phyloP scores from a whole-genome alignment of 2,888 invertebrate genomes.

The Cephus nigrinus region DNA sequence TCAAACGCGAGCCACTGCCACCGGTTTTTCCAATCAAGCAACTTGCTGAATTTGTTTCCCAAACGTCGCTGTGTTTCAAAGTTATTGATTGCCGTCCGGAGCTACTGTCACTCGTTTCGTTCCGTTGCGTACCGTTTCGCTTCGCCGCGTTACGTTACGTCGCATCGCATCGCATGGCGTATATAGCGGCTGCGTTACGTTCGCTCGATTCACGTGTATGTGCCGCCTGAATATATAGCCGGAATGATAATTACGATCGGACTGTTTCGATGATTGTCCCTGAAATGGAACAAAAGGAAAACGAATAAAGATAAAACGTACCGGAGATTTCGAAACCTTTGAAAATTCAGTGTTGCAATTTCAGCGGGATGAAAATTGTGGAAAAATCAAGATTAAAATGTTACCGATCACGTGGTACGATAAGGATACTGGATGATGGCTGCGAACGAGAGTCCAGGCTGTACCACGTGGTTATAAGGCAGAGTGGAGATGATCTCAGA shows the following conservation, averaged over 20 bases:
- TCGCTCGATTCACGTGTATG: slow-evolving; percentile 2
- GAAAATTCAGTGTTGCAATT: background rate
- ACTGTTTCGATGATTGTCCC: slow-evolving; percentile 41
- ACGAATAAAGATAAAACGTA: background rate
- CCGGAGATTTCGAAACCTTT: background rate
- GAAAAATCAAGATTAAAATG: background rate
- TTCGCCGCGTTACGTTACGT: slow-evolving; percentile 63
- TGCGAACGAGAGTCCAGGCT: background rate
- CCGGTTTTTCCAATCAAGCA: slow-evolving; percentile 28
- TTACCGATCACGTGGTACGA: background rate
- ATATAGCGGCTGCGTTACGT: slow-evolving; percentile 27
- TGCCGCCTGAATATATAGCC: slow-evolving; percentile 25
- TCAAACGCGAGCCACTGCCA: slow-evolving; percentile 35
- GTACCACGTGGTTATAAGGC: background rate
- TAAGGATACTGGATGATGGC: background rate
- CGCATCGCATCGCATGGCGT: slow-evolving; percentile 41
- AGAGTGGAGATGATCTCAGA: background rate
- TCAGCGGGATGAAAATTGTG: background rate
- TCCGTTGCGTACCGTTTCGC: slow-evolving; percentile 51
- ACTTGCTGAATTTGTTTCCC: slow-evolving; percentile 36
- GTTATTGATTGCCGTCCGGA: slow-evolving; percentile 32
- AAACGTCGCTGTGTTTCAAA: slow-evolving; percentile 47
- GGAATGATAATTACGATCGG: slow-evolving; percentile 52
- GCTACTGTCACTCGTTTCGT: slow-evolving; percentile 23
- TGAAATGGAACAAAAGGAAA: background rate